Evolutionary conservation across 2,113 vertebrate species (phyloP), one percentile per base, ranked within the genome.

Genomic region (Pterocles orientalis): DNA sequence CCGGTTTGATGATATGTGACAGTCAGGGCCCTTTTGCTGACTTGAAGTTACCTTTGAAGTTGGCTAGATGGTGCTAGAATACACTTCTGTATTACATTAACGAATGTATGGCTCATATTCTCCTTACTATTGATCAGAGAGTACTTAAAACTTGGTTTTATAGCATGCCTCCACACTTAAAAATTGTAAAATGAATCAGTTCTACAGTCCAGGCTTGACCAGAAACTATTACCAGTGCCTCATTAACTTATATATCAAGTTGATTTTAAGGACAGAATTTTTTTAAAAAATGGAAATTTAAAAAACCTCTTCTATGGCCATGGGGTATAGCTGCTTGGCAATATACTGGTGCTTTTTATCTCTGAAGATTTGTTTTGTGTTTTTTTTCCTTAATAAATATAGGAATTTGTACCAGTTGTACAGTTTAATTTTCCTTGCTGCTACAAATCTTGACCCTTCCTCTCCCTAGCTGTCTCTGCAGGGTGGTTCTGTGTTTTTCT

Each of bases 41-140:
- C 25, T 68, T 87, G 83, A 85, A 91, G 70, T 91, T 94, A 62
- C 86, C 54, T 79, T 58, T 91, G 47, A 87, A 61, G n/a, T 43
- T 62, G 54, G 53, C 86, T 96, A 96, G 92, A 45, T 91, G 88
- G 95, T 80, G 86, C 92, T 92, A 94, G 69, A 87, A 72, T 36
- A 85, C 0, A 2, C 36, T 54, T 45, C 25, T 86, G 25, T 2
- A 0, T 62, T 9, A 6, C 14, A 18, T 53, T 82, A 53, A n/a
- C 0, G 2, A 78, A 43, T 45, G 33, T 12, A 11, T 25, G 69
- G 65, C 56, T 89, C 69, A 21, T 69, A 33, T 47, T 84, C 56
- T 77, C 50, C 79, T 79, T 84, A 76, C 23, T 72, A 82, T 25
- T 71, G 56, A 31, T 29, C 82, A 72, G 60, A 90, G 47, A 75